Conservation (phyloP, 2,113 vertebrate species). For the Antennarius striatus region DNA sequence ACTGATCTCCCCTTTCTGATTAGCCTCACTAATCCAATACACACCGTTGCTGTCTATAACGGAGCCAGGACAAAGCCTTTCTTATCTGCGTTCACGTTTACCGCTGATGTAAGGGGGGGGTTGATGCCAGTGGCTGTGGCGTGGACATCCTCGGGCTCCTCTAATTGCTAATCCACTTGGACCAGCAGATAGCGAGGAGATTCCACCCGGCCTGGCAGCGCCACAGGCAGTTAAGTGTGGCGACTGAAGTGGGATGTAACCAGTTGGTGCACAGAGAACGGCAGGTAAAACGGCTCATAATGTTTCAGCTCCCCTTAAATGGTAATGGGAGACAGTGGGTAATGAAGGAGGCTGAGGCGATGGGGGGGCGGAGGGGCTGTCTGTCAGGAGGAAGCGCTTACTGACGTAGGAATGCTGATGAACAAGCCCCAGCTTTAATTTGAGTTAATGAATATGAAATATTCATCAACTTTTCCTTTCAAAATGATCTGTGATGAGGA, state of each 20-base stretch:
- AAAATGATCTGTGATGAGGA: conserved; percentile 45
- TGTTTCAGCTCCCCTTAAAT: conserved; percentile 26
- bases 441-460: conserved; percentile 61
- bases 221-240: conserved; percentile 36
- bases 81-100: conserved; percentile 72
- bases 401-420: conserved; percentile 42
- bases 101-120: conserved; percentile 48
- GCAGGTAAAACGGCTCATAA: conserved; percentile 33
- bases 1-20: conserved; percentile 77
- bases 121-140: conserved; percentile 14
- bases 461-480: conserved; percentile 51
- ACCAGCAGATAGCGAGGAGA: conserved; percentile 35
- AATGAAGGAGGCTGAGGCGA: conserved; percentile 31
- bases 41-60: conserved; percentile 71
- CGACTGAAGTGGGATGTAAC: conserved; percentile 30
- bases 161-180: conserved; percentile 71
- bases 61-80: conserved; percentile 38
- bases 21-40: conserved; percentile 76
- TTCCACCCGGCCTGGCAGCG: conserved; percentile 40
- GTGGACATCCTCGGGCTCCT: conserved; percentile 52
- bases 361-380: conserved; percentile 32
- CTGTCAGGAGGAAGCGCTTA: conserved; percentile 36
- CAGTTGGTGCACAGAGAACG: conserved; percentile 11
- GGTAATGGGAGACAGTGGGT: conserved; percentile 25
- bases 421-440: conserved; percentile 58